Evolutionary conservation across 2,113 vertebrate genomes (phyloP).

Genomic region (Apteryx owenii): DNA sequence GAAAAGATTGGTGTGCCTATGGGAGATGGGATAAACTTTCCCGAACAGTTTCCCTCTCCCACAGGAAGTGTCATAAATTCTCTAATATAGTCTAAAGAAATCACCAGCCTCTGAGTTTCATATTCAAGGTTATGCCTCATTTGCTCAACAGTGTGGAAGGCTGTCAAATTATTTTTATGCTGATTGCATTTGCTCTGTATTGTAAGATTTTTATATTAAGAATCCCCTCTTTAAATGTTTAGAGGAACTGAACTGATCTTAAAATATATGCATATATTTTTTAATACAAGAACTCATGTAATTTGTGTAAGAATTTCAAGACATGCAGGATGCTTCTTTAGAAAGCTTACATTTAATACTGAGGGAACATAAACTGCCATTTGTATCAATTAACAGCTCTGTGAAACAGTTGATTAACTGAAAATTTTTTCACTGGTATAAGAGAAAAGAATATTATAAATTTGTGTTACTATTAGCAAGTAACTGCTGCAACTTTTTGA

Average conservation of each 20-base stretch:
- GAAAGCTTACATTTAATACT: neutral
- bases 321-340: neutral
- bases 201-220: neutral
- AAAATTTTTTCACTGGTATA: neutral
- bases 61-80: conserved; percentile 42
- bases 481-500: neutral
- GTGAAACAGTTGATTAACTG: neutral
- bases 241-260: neutral
- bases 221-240: neutral
- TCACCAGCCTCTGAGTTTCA: conserved; percentile 6
- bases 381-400: neutral
- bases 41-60: neutral
- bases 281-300: neutral
- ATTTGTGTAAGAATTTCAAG: neutral
- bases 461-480: neutral
- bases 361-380: neutral
- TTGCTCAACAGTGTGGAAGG: conserved; percentile 25
- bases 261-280: neutral
- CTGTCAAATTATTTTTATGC: conserved; percentile 61
- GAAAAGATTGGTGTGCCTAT: neutral
- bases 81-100: conserved; percentile 31
- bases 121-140: conserved; percentile 16
- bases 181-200: conserved; percentile 10
- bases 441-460: neutral
- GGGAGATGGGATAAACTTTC: neutral